Conservation (phyloP, 2,797 vertebrate species). For the Antennarius maculatus region DNA sequence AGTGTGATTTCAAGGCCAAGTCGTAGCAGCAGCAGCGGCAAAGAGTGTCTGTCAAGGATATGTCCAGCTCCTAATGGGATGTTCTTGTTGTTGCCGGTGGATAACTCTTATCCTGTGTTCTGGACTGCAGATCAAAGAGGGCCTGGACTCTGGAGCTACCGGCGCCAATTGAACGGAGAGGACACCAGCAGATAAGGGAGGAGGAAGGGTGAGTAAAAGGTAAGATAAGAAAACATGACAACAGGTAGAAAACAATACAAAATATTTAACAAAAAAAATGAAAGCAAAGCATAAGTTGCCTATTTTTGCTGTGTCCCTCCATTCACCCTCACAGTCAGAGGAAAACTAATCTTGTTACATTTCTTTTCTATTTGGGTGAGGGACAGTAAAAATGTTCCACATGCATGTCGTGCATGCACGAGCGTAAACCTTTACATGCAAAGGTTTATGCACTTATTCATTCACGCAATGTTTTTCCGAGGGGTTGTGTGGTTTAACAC, state of each 20-base stretch:
- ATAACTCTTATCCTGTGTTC: slow-evolving; percentile 79
- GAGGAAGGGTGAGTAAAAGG: slow-evolving; percentile 33
- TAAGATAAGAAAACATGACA: slow-evolving; percentile 18
- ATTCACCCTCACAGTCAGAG: slow-evolving; percentile 39
- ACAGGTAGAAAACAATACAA: slow-evolving; percentile 6
- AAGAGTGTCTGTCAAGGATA: slow-evolving; percentile 60
- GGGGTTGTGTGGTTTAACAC: slow-evolving; percentile 38
- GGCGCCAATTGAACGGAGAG: slow-evolving; percentile 35
- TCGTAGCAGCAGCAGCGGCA: slow-evolving; percentile 30
- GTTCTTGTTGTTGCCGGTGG: slow-evolving; percentile 78
- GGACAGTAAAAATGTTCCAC: not conserved
- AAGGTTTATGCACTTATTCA: slow-evolving; percentile 12
- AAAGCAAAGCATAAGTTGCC: not conserved
- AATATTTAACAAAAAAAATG: not conserved
- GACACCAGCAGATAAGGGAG: slow-evolving; percentile 28
- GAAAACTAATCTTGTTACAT: slow-evolving; percentile 37
- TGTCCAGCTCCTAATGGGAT: slow-evolving; percentile 76
- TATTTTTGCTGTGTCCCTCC: slow-evolving; percentile 23
- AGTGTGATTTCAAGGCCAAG: slow-evolving; percentile 32
- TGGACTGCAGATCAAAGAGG: slow-evolving; percentile 79
- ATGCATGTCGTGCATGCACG: no score
- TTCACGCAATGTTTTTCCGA: slow-evolving; percentile 19
- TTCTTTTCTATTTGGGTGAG: slow-evolving; percentile 34
- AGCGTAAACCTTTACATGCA: no score
- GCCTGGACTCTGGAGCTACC: slow-evolving; percentile 53